A percentile compares a stretch with the other conserved stretches of the same genome.
These are phyloP conservation scores for Aphelocoma coerulescens DNA, from an alignment of 2,113 vertebrate genomes.

Conservation along the genomic window DNA sequence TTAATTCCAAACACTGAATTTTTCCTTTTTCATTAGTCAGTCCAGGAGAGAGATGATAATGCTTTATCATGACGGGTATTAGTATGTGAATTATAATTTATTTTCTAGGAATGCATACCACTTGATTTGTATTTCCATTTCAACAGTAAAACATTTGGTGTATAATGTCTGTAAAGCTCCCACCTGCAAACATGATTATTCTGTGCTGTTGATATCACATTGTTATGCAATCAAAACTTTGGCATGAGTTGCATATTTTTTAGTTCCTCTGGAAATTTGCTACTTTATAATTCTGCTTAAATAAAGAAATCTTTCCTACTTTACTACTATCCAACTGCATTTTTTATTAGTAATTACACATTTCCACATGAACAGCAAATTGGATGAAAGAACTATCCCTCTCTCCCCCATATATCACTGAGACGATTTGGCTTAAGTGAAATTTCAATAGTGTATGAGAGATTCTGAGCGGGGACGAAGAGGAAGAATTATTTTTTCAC, in stretches of 20 bases:
- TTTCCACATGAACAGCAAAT: not conserved
- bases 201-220: not conserved
- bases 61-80: not conserved
- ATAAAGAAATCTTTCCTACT: not conserved
- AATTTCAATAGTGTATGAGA: not conserved
- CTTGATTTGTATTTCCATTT: not conserved
- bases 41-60: not conserved
- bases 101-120: not conserved
- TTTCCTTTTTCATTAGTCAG: slow-evolving; percentile 42
- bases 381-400: not conserved
- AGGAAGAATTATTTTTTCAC: not conserved
- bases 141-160: not conserved
- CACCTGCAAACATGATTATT: slow-evolving; percentile 35
- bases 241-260: slow-evolving; percentile 35
- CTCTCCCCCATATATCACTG: not conserved
- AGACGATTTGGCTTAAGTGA: not conserved
- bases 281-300: not conserved
- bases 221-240: slow-evolving; percentile 36
- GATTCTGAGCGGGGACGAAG: not conserved
- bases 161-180: slow-evolving; percentile 17
- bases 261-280: slow-evolving; percentile 4
- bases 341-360: slow-evolving; percentile 4
- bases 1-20: slow-evolving; percentile 45
- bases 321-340: not conserved
- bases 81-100: not conserved